Evolutionary conservation across 2,888 invertebrate genomes (phyloP), one percentile per base, ranked within the genome.

Genomic region (Athrips mouffetella): DNA sequence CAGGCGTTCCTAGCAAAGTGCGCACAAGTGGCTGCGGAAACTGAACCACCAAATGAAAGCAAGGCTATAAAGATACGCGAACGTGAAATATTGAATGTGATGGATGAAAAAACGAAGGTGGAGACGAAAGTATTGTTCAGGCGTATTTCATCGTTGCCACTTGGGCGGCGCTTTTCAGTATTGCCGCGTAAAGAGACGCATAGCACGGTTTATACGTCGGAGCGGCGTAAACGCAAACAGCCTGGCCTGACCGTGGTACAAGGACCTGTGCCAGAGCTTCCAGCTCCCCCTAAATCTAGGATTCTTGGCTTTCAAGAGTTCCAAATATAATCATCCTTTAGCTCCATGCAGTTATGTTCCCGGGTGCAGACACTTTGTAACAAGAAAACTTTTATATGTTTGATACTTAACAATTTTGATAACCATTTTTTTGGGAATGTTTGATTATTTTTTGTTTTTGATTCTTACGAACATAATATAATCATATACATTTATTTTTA

Each of bases 1-100:
- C 82, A 80, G 52, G 79, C 85, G 0, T 87, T 88, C 56, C 63
- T 88, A 11, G 59, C 53, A 1, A 85, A 86, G 59, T 87, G 87
- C 55, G 67, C 71, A 1, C 83, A 82, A 53, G 80, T 87, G 76
- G 80, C 76, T 0, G 52, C 76, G 1, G 78, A 81, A 52, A 58
- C 80, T 0, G 72, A 70, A 0, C 58, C 68, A n/a, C 63, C 77
- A 0, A 86, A 87, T 46, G 86, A 87, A 45, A 75, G 80, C 3
- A 87, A 85, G 54, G 80, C 76, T 0, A 74, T 81, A 50, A 57
- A 72, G 20, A 74, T 76, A 51, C 76, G 84, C 2, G 81, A 85
- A 58, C 70, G 62, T 27, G 77, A 80, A 61, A 79, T 82, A 45
- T 51, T 79, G 33, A 59, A 53, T 10, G 77, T 80, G n/a, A 76